phyloP scores from a whole-genome alignment of 2,888 invertebrate species.

The Bibio marci region DNA sequence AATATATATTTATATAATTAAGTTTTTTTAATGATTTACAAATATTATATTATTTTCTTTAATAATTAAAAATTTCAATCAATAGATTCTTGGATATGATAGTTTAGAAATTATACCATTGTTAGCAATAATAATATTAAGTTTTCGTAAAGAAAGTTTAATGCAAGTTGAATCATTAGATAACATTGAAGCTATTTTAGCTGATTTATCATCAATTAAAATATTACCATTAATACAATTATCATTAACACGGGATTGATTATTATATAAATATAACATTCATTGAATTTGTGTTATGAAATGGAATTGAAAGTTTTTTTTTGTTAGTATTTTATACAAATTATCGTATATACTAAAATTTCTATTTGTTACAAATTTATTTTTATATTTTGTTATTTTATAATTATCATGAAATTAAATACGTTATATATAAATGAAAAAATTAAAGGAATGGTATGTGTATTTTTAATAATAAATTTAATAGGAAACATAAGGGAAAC shows the following conservation, averaged over 20 bases:
- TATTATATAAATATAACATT: background rate
- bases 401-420: too few relatives aligned
- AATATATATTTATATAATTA: too few relatives aligned
- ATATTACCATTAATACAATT: conserved; percentile 72
- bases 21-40: background rate
- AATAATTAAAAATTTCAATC: background rate
- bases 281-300: too few relatives aligned
- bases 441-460: too few relatives aligned
- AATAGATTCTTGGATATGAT: conserved; percentile 66
- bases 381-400: too few relatives aligned
- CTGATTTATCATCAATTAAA: conserved; percentile 73
- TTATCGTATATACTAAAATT: too few relatives aligned
- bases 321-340: too few relatives aligned
- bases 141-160: conserved; percentile 72
- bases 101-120: conserved; percentile 76
- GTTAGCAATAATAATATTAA: conserved; percentile 69
- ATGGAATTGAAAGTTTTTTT: too few relatives aligned
- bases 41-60: background rate
- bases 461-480: too few relatives aligned
- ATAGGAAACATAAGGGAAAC: too few relatives aligned
- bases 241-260: conserved; percentile 48
- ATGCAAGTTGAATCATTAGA: conserved; percentile 56
- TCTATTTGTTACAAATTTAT: too few relatives aligned
- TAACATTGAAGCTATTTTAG: conserved; percentile 70
- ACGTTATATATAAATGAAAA: too few relatives aligned